These are phyloP conservation scores for Poeciliopsis gracilis DNA, from an alignment of 2,797 vertebrate genomes.

Conservation along the genomic window DNA sequence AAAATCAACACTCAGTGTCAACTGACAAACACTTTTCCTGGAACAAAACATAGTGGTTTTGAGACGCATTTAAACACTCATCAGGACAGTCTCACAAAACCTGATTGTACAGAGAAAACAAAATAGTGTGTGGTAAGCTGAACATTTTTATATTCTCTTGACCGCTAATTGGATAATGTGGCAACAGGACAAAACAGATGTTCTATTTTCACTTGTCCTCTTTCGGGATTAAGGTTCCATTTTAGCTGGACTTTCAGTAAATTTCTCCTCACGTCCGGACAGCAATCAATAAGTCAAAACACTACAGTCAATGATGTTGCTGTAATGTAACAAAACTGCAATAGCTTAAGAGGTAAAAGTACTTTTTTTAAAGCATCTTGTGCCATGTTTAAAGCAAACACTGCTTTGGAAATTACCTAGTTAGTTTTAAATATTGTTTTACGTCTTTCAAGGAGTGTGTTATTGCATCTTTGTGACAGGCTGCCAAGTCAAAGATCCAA, in stretches of 20 bases:
- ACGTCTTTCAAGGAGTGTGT: not conserved
- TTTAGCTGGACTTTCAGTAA: not conserved
- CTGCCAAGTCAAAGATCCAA: not conserved
- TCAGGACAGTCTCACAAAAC: conserved; percentile 26
- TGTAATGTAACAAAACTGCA: not conserved
- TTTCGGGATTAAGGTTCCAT: conserved; percentile 10
- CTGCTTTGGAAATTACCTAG: not conserved
- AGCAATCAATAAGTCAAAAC: conserved; percentile 2
- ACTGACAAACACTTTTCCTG: conserved; percentile 48
- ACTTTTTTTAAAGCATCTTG: not conserved
- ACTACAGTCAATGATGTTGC: not conserved
- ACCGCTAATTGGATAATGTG: conserved; percentile 64
- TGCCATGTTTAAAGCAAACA: not conserved
- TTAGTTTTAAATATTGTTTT: conserved; percentile 3
- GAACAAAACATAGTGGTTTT: conserved; percentile 55
- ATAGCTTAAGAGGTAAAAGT: too few species aligned
- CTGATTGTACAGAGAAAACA: conserved; percentile 24
- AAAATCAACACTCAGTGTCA: conserved; percentile 40
- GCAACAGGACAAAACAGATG: conserved; percentile 44
- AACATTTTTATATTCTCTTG: conserved; percentile 10
- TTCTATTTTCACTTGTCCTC: conserved; percentile 42
- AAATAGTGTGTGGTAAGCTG: conserved; percentile 21
- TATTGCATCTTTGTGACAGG: not conserved
- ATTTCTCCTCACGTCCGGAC: not conserved
- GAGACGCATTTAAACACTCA: conserved; percentile 44